Percentiles rank a stretch among this genome's conserved stretches.
These are phyloP conservation scores for Poicephalus meyeri DNA, from an alignment of 2,113 vertebrate species.

Conservation along the genomic window DNA sequence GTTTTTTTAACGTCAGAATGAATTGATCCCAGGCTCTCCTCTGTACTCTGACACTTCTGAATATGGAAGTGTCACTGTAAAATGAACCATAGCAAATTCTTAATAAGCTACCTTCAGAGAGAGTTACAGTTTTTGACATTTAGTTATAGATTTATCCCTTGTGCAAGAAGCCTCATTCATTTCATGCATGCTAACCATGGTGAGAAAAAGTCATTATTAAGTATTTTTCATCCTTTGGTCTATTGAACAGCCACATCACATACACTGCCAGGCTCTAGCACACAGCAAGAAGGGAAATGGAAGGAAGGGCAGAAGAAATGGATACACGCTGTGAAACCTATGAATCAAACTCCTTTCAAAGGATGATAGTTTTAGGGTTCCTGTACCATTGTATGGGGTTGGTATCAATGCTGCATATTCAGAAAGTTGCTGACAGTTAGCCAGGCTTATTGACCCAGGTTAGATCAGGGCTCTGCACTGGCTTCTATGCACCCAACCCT, in stretches of 20 bases:
- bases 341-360: not conserved
- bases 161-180: constrained; percentile 48
- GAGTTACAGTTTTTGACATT: constrained; percentile 72
- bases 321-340: not conserved
- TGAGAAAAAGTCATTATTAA: constrained; percentile 48
- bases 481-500: not conserved
- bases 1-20: constrained; percentile 40
- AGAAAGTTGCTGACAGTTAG: not conserved
- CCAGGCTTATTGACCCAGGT: not conserved
- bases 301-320: not conserved
- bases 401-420: not conserved
- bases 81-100: constrained; percentile 72
- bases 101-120: constrained; percentile 73
- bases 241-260: constrained; percentile 27
- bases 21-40: constrained; percentile 69
- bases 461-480: not conserved
- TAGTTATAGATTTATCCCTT: constrained; percentile 62
- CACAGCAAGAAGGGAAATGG: not conserved
- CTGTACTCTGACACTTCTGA: constrained; percentile 61
- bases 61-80: constrained; percentile 73
- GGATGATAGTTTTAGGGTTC: not conserved
- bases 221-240: constrained; percentile 42
- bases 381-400: not conserved
- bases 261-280: not conserved
- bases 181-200: constrained; percentile 56